Percentiles rank a stretch among this genome's conserved stretches.
These are phyloP conservation scores for Megaceryle alcyon DNA, from an alignment of 2,797 vertebrate genomes.

Conservation along the genomic window DNA sequence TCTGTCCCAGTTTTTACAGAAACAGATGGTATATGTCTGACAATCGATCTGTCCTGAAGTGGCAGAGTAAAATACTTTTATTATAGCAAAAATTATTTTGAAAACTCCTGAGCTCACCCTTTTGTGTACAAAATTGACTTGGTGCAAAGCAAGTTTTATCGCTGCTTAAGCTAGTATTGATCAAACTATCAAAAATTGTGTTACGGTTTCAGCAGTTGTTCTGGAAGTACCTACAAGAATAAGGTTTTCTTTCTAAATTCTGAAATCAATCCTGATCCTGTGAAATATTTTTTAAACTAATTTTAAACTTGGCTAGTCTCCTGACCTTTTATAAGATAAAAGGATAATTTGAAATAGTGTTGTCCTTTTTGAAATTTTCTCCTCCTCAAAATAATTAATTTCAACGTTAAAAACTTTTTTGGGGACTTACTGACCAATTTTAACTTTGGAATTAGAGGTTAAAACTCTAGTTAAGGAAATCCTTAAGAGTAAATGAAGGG, in stretches of 20 bases:
- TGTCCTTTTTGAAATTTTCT: background rate
- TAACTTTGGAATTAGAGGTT: background rate
- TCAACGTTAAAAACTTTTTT: background rate
- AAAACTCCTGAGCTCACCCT: slow-evolving; percentile 65
- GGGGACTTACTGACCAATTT: background rate
- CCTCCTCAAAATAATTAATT: background rate
- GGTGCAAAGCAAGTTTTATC: slow-evolving; percentile 71
- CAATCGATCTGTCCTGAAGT: slow-evolving; percentile 64
- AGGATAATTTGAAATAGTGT: background rate
- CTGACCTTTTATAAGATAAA: background rate
- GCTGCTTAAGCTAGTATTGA: slow-evolving; percentile 74
- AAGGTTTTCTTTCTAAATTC: slow-evolving; percentile 51
- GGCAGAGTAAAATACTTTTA: slow-evolving; percentile 54
- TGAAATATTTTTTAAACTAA: background rate
- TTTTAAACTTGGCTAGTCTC: background rate
- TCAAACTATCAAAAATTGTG: slow-evolving; percentile 65
- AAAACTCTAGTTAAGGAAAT: background rate
- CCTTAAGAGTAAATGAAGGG: background rate
- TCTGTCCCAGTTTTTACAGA: slow-evolving; percentile 14
- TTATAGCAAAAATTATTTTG: slow-evolving; percentile 68
- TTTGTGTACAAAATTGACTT: slow-evolving; percentile 68
- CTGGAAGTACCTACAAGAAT: slow-evolving; percentile 46
- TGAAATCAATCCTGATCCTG: slow-evolving; percentile 27
- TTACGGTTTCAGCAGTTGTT: slow-evolving; percentile 36
- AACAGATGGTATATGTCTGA: slow-evolving; percentile 54